Conservation (phyloP, 2,797 vertebrate species). For the Tarsius wallacei region DNA sequence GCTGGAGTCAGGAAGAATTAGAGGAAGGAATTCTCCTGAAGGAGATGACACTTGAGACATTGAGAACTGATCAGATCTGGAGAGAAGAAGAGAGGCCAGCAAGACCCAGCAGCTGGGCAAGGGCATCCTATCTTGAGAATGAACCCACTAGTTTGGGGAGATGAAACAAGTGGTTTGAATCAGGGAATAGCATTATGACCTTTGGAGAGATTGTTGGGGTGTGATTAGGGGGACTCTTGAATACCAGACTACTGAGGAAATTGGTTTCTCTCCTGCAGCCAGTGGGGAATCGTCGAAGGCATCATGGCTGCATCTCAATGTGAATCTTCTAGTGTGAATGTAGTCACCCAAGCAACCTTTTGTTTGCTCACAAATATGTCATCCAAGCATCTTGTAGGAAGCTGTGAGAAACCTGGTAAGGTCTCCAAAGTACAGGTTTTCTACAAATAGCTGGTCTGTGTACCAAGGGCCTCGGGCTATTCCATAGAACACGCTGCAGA, state of each 20-base stretch:
- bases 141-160: neutral
- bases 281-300: neutral
- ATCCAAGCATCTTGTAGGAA: conserved; percentile 21
- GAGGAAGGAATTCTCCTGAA: neutral
- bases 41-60: neutral
- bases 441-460: conserved; percentile 47
- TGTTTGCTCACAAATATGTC: conserved; percentile 38
- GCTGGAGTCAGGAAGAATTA: neutral
- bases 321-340: neutral
- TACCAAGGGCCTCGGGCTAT: neutral
- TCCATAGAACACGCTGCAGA: conserved; percentile 37
- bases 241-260: neutral
- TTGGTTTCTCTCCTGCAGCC: neutral
- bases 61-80: neutral
- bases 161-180: neutral
- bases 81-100: neutral
- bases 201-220: neutral
- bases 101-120: neutral
- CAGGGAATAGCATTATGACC: neutral
- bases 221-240: neutral
- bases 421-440: conserved; percentile 70
- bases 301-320: neutral
- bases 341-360: conserved; percentile 22
- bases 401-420: neutral
- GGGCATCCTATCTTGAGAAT: neutral